Evolutionary conservation across 2,113 vertebrate genomes (phyloP), one percentile per base, ranked within the genome.

Genomic region (Thamnophis sirtalis): DNA sequence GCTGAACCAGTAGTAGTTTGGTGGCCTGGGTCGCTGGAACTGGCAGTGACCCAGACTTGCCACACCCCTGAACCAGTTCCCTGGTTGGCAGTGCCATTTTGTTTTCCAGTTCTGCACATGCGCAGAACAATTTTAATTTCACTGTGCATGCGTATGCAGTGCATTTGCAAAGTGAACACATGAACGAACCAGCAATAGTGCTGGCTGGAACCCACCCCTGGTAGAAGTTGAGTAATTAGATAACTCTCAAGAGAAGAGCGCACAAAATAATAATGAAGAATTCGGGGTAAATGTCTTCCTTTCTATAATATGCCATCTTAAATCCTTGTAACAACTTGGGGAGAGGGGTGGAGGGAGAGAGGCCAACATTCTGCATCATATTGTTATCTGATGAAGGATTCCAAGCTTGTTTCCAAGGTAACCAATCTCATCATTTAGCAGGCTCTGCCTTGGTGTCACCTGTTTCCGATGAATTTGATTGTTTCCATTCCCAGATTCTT

Each of bases 381-480:
- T 93, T 95, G 51, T 96, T 95, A 51, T 96, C 96, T 96, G 93
- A 96, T 93, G 58, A 95, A 96, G 96, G 92, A 96, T 95, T 96
- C 94, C 92, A 93, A 91, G 95, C 93, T 93, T 93, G 96, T 98
- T 98, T 97, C 97, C 96, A 97, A 95, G 97, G 97, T 95, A 97
- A 98, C 96, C 93, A 95, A 48, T 95, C 86, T 63, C 28, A 86
- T 96, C 60, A 80, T 95, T 90, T 94, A 91, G 89, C 96, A 96
- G 96, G 89, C 92, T 93, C 92, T 95, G 84, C 43, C 0, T 0
- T 93, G 92, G 17, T 95, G 94, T 80, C 89, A 94, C 95, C 93
- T 96, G 92, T 92, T 94, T 95, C 73, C 86, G 54, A 92, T 85
- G 93, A 95, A 90, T 91, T 95, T 56, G 93, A 96, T 89, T 89